Percentiles rank a stretch among this genome's conserved stretches.
Conservation (phyloP, 1,140 invertebrate genomes). For the Drosophila parvula region DNA sequence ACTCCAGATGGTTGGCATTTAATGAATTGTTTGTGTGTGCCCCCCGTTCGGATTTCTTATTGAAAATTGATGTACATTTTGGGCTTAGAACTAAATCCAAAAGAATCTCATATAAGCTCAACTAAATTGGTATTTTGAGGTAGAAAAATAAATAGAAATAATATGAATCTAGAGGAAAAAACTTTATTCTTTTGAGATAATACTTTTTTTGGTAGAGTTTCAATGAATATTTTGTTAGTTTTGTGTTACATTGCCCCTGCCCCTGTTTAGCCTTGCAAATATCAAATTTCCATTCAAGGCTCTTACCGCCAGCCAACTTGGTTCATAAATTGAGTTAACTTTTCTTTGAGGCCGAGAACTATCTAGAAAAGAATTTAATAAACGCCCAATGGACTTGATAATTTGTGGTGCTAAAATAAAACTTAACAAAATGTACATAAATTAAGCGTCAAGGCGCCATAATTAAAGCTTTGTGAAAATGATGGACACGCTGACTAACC, state of each 20-base stretch:
- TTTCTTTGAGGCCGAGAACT: slow-evolving; percentile 11
- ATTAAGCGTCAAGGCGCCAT: slow-evolving; percentile 73
- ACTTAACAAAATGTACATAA: slow-evolving; percentile 81
- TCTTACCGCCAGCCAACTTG: neutral
- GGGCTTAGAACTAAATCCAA: neutral
- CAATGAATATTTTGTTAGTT: neutral
- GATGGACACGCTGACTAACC: slow-evolving; percentile 69
- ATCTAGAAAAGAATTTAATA: slow-evolving; percentile 66
- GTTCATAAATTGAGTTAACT: slow-evolving; percentile 46
- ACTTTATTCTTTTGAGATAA: no score
- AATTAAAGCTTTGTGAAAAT: slow-evolving; percentile 75
- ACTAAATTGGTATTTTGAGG: slow-evolving; percentile 72
- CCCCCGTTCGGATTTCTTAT: neutral
- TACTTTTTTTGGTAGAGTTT: neutral
- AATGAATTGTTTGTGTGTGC: slow-evolving; percentile 36
- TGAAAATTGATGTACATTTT: slow-evolving; percentile 12
- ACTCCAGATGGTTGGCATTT: slow-evolving; percentile 32
- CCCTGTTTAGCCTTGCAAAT: slow-evolving; percentile 13
- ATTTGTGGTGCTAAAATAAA: slow-evolving; percentile 75
- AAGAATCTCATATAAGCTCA: slow-evolving; percentile 66
- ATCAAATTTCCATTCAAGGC: slow-evolving; percentile 9
- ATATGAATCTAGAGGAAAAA: no score
- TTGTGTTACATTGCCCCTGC: neutral
- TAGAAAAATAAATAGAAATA: slow-evolving; percentile 4
- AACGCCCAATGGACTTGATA: slow-evolving; percentile 77